A percentile compares a stretch with the other conserved stretches of the same genome.
phyloP scores from a whole-genome alignment of 2,888 invertebrate species.

The Oscheius sp. region DNA sequence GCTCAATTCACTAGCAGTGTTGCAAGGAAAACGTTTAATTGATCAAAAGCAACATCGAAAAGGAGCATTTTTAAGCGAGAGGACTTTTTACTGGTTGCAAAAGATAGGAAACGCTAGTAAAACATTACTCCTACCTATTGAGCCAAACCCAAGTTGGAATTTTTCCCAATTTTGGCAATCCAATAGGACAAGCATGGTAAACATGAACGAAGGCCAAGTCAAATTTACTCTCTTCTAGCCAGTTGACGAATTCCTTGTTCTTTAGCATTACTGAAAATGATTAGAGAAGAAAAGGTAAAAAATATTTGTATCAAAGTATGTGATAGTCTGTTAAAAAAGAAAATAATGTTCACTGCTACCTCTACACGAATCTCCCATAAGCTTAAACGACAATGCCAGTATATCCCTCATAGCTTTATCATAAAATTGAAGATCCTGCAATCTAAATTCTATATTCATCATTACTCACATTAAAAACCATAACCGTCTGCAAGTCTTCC shows the following conservation, averaged over 20 bases:
- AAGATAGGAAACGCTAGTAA: neutral
- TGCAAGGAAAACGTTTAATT: too few relatives aligned
- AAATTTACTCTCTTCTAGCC: constrained; percentile 52
- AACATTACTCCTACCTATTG: constrained; percentile 19
- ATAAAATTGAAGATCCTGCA: constrained; percentile 1
- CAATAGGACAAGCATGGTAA: constrained; percentile 58
- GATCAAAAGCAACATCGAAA: constrained; percentile 47
- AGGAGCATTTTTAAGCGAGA: neutral
- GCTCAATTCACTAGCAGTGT: too few relatives aligned
- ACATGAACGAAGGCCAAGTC: constrained; percentile 63
- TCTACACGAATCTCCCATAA: neutral
- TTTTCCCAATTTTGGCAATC: constrained; percentile 53
- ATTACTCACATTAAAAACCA: neutral
- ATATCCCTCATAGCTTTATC: neutral
- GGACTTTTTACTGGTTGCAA: neutral
- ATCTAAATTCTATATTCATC: neutral
- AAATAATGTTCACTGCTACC: neutral
- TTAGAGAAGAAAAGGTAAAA: neutral
- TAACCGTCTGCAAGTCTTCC: constrained; percentile 7
- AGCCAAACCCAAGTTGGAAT: constrained; percentile 64
- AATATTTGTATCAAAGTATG: neutral
- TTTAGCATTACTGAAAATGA: constrained; percentile 23
- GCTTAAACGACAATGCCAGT: neutral
- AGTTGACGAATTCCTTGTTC: constrained; percentile 46
- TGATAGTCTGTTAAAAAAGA: too few relatives aligned